Evolutionary conservation across 2,888 invertebrate species (phyloP).

Genomic region (Griposia aprilina): DNA sequence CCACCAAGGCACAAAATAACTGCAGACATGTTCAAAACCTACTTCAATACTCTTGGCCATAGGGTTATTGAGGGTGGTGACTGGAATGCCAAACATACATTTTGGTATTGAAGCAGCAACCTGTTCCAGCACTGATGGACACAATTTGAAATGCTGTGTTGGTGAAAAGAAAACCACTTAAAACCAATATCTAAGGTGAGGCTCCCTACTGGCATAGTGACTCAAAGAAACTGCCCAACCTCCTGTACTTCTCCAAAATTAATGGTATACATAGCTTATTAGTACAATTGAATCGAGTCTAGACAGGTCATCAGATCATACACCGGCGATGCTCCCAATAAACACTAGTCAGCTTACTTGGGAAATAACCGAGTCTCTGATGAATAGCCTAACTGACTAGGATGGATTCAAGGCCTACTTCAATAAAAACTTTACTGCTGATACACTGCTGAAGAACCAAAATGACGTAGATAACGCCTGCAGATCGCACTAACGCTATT

Average conservation of each 20-base stretch:
- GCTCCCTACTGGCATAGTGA: too few relatives aligned
- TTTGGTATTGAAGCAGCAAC: background rate
- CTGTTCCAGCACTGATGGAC: background rate
- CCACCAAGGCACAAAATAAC: slow-evolving; percentile 4
- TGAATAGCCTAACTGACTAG: background rate
- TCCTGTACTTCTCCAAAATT: background rate
- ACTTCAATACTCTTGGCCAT: background rate
- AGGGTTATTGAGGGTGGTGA: slow-evolving; percentile 4
- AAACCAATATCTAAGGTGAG: too few relatives aligned
- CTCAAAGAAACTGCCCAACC: too few relatives aligned
- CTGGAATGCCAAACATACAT: slow-evolving; percentile 1
- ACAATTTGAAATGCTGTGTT: background rate
- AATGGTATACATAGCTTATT: background rate
- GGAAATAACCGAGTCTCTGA: background rate
- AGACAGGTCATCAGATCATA: background rate
- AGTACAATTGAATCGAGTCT: background rate
- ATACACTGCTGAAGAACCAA: background rate
- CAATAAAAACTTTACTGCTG: background rate
- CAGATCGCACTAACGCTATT: background rate
- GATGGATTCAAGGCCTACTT: background rate
- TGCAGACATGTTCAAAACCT: background rate
- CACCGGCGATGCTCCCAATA: background rate
- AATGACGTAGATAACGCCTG: background rate
- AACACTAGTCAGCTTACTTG: background rate
- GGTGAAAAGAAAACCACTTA: too few relatives aligned